Base-by-base conservation (phyloP, 2,113 vertebrate species). In the Alces alces region DNA sequence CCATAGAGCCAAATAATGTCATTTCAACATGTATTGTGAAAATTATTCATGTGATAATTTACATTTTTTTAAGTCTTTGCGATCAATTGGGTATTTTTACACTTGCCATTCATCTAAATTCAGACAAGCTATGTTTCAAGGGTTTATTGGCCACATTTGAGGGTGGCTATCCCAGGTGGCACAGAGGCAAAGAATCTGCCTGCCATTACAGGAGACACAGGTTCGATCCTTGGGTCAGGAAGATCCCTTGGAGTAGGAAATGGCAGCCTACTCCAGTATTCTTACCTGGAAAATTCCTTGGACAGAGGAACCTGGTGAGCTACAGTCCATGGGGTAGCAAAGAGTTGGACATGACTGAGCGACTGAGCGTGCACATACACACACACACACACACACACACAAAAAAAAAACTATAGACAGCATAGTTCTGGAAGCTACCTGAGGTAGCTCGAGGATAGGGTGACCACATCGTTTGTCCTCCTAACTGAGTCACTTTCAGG, bases 291-390 rank as follows among this genome's bases (percentile, higher is more conserved):
- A 39, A 73, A 39, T 73, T 39, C 66, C n/a, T 36, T 73, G 19
- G 19, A 73, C 66, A 73, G 66, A 23, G 66, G 66, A 39, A 23
- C n/a, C 66, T 73, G 66, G 19, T 39, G 66, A 39, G 2, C n/a
- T 73, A 39, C 66, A 39, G 66, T 39, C 19, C n/a, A 23, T 73
- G n/a, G 66, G 19, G n/a, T 70, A 19, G 66, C 66, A 39, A 70
- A 70, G 66, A 70, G n/a, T 2, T 70, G 66, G n/a, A 70, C 66
- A 39, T 23, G 66, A 23, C 19, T 39, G 19, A 39, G 66, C 0
- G 0, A 43, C 70, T 73, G 36, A 73, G 36, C 21, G 0, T 17
- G 0, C 5, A 28, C 11, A 28, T 2, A 10, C 8, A 36, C 64
- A 3, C 11, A 73, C 64, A 66, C 64, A 66, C 16, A 64, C 9